Conservation (phyloP, 2,797 vertebrate species). For the Centroberyx gerrardi region DNA sequence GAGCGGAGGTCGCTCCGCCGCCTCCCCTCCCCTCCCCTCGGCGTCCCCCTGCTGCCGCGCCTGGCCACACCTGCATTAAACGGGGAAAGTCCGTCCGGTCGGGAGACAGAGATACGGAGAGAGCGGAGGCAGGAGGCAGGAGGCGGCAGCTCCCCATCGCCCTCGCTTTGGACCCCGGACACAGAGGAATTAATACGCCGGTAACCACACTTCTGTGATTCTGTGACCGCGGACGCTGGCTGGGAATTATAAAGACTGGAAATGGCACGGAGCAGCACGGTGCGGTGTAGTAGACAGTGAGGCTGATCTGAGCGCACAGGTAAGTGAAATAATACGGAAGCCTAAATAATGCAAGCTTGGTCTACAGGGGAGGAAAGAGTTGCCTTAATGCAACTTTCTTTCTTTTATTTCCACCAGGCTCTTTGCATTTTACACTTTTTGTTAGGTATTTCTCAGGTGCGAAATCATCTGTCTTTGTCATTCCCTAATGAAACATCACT, state of each 20-base stretch:
- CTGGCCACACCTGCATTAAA: constrained; percentile 84
- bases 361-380: neutral
- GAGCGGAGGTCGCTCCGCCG: constrained; percentile 49
- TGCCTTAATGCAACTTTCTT: constrained; percentile 59
- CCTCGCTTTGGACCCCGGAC: neutral
- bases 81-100: constrained; percentile 81
- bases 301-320: constrained; percentile 63
- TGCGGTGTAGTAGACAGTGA: constrained; percentile 11
- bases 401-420: neutral
- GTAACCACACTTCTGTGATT: constrained; percentile 15
- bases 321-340: constrained; percentile 37
- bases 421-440: constrained; percentile 20
- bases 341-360: neutral
- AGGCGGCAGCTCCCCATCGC: constrained; percentile 14
- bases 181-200: neutral
- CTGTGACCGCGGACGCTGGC: neutral
- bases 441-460: neutral
- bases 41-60: constrained; percentile 53
- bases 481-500: neutral
- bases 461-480: neutral
- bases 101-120: constrained; percentile 8
- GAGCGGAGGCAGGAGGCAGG: constrained; percentile 11
- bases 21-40: constrained; percentile 71
- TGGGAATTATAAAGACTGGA: constrained; percentile 6
- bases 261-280: constrained; percentile 1